Percentiles rank a stretch among this genome's conserved stretches.
These are phyloP conservation scores for Cebus imitator DNA, from an alignment of 2,113 vertebrate genomes.

Conservation along the genomic window DNA sequence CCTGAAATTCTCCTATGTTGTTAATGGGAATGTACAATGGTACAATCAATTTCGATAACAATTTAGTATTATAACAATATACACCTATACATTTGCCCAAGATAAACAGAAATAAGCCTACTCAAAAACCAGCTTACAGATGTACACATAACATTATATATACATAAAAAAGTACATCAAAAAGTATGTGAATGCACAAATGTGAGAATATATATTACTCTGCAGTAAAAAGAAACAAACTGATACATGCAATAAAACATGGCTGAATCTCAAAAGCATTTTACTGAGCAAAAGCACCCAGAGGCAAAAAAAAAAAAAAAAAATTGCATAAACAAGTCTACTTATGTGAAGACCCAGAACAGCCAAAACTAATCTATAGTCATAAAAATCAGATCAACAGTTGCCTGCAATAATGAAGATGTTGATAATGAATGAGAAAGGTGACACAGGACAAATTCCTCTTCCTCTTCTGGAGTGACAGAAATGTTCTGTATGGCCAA, in stretches of 20 bases:
- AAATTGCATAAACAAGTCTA: neutral
- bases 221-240: neutral
- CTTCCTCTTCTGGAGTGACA: neutral
- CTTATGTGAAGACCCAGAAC: neutral
- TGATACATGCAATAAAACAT: neutral
- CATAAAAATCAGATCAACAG: neutral
- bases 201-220: neutral
- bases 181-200: neutral
- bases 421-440: neutral
- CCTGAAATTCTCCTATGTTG: neutral
- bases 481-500: neutral
- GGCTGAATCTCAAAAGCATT: neutral
- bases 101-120: neutral
- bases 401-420: neutral
- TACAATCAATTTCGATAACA: neutral
- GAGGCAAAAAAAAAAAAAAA: neutral
- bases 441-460: neutral
- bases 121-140: neutral
- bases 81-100: neutral
- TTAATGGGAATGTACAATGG: neutral
- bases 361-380: neutral
- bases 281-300: neutral
- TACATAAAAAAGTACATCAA: neutral
- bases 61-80: constrained; percentile 2
- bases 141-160: neutral